These are phyloP conservation scores for Stylophora pistillata DNA, from an alignment of 64 coral and sea anemone species.

Conservation along the genomic window DNA sequence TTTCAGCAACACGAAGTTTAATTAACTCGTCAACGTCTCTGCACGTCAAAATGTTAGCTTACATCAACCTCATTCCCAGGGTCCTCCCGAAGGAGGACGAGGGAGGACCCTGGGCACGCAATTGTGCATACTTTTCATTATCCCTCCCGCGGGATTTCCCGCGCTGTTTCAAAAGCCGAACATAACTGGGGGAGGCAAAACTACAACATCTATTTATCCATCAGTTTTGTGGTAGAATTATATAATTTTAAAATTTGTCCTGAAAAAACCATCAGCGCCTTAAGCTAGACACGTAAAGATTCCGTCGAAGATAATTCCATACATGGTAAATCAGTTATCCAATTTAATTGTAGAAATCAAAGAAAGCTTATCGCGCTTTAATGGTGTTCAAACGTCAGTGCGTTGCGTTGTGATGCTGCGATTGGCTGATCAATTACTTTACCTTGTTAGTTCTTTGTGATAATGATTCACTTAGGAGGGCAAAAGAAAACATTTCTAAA, in stretches of 20 bases:
- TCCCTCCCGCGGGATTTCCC: too few species aligned
- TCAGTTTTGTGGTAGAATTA: not conserved
- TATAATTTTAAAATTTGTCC: not conserved
- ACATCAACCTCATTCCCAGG: too few species aligned
- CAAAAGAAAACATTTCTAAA: not conserved
- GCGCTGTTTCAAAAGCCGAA: too few species aligned
- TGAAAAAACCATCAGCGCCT: not conserved
- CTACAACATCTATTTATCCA: not conserved
- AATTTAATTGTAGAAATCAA: not conserved
- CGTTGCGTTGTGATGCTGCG: not conserved
- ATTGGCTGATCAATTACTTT: constrained; percentile 5
- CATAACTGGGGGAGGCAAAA: not conserved
- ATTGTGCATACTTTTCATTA: too few species aligned
- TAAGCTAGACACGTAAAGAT: not conserved
- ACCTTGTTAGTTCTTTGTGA: not conserved
- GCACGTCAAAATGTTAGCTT: too few species aligned
- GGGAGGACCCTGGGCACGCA: too few species aligned
- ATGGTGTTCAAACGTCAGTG: not conserved
- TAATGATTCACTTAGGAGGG: not conserved
- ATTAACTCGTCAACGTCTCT: too few species aligned
- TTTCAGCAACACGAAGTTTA: too few species aligned
- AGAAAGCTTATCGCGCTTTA: not conserved
- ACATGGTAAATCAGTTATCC: not conserved
- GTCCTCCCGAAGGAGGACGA: too few species aligned
- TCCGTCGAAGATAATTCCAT: not conserved